Conservation (phyloP, 2,113 vertebrate genomes). For the Myotis brandtii region DNA sequence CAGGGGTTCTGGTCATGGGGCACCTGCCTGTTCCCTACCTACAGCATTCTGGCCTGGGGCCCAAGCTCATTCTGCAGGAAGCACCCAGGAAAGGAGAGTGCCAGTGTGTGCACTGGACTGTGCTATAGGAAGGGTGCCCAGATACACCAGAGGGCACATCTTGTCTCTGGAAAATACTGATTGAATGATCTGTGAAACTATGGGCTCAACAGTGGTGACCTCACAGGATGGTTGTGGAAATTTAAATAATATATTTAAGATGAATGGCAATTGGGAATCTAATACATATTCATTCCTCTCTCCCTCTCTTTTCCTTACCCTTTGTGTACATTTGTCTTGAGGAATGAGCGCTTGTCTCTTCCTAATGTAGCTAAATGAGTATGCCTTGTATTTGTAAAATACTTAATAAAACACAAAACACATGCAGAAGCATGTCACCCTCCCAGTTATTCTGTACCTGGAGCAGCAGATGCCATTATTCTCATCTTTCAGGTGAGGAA, state of each 20-base stretch:
- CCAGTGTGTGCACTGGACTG: background rate
- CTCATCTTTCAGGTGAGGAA: conserved; percentile 46
- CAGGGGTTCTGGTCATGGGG: background rate
- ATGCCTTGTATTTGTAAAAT: conserved; percentile 1
- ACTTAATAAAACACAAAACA: conserved; percentile 53
- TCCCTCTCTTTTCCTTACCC: conserved; percentile 15
- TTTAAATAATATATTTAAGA: conserved; percentile 56
- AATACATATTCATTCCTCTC: conserved; percentile 49
- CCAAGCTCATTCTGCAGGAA: background rate
- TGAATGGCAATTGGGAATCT: background rate
- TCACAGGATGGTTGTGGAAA: background rate
- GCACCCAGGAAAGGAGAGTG: background rate
- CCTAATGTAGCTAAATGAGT: conserved; percentile 56
- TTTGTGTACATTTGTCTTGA: conserved; percentile 44
- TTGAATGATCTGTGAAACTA: background rate
- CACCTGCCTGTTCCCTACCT: background rate
- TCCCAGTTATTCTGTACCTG: background rate
- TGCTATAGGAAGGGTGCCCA: background rate
- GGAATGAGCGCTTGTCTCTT: conserved; percentile 32
- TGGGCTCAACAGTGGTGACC: background rate
- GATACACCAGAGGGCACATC: background rate
- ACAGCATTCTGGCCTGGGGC: background rate
- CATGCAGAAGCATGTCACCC: background rate
- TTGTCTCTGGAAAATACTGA: background rate
- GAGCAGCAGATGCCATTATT: background rate